A percentile compares a stretch with the other conserved stretches of the same genome.
Conservation (phyloP, 2,797 vertebrate species). For the Natrix natrix region DNA sequence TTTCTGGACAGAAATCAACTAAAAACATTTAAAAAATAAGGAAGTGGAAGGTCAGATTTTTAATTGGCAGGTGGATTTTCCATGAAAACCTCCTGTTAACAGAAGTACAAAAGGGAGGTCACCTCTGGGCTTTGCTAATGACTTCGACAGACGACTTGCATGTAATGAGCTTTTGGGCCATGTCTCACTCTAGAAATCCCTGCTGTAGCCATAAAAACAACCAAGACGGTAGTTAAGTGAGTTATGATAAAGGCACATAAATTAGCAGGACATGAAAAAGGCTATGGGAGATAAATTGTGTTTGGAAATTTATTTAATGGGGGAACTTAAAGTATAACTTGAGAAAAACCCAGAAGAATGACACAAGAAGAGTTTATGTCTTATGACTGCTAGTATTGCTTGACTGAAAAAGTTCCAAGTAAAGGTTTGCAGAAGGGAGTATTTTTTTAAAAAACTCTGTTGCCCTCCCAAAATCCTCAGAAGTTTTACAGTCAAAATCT, state of each 20-base stretch:
- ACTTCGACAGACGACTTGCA: neutral
- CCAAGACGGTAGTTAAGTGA: slow-evolving; percentile 50
- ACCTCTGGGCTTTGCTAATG: neutral
- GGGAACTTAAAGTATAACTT: neutral
- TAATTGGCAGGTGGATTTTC: slow-evolving; percentile 6
- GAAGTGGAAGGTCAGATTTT: neutral
- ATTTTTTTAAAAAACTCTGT: neutral
- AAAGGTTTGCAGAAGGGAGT: neutral
- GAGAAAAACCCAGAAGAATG: neutral
- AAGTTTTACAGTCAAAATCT: neutral
- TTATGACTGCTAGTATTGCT: neutral
- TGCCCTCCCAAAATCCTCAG: neutral
- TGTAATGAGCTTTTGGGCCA: neutral
- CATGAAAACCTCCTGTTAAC: neutral
- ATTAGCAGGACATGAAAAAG: neutral
- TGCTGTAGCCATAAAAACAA: slow-evolving; percentile 40
- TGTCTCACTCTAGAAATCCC: neutral
- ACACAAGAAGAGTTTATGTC: neutral
- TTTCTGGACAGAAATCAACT: neutral
- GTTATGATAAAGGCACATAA: neutral
- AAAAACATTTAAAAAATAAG: neutral
- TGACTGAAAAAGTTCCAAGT: neutral
- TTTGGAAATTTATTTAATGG: neutral
- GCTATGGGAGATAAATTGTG: neutral
- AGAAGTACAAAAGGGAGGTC: neutral